Base-by-base conservation (phyloP, 2,888 invertebrate species). In the Latrodectus hesperus region DNA sequence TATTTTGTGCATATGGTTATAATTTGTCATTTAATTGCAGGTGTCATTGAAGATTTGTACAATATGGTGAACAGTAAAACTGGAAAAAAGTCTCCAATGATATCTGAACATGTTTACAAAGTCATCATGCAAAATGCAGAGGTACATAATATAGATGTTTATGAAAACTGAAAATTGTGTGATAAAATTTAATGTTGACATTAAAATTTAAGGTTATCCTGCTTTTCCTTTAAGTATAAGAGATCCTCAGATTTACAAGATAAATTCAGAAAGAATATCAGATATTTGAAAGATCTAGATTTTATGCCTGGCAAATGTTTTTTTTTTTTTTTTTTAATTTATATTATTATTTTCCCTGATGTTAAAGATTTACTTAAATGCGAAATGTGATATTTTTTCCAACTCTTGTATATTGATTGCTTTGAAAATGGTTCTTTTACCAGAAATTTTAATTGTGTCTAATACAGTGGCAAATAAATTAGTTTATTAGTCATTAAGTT, bases 71-170 rank as follows among this genome's bases (percentile, higher is more conserved):
- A 96, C 92, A 94, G 95, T 55, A 94, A 95, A 90, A 97, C 96
- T 14, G 94, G 95, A n/a, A 92, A 94, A 90, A 93, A 92, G 73
- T 94, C 95, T 4, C 97, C 99, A 11, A 95, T 98, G 95, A 96
- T 99, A 89, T 96, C 97, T 0, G 95, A 97, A 70, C 94, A 94
- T 90, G 95, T 96, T 91, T 95, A 96, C 91, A 94, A 95, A 55
- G 95, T 98, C 74, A 95, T 99, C 14, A 95, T 95, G 93, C 94
- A 95, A 86, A 95, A 99, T 93, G 96, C 97, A n/a, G 97, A 97
- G 64, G 93, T 93, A 89, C 90, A 92, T 89, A 11, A 11, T 53
- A 49, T 64, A 60, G n/a, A 68, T 12, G 17, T 17, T 38, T 68
- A 17, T 17, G 17, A 64, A 65, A 16, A 55, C 16, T 76, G 51